Conservation (phyloP, 2,888 invertebrate genomes). For the Hirudinaria manillensis region DNA sequence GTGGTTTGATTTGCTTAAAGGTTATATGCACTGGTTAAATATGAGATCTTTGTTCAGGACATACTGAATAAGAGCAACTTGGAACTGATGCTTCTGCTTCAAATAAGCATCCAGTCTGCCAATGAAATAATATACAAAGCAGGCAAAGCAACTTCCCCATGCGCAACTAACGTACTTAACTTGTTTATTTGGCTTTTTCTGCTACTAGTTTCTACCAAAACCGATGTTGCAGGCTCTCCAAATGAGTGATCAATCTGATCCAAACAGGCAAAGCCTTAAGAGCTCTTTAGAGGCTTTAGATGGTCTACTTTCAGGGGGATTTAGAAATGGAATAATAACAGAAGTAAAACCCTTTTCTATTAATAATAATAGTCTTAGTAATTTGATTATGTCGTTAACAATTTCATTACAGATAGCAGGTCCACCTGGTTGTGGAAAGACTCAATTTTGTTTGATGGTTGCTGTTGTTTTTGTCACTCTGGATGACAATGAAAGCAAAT, state of each 20-base stretch:
- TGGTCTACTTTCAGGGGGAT: conserved; percentile 44
- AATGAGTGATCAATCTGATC: not conserved
- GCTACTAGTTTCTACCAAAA: not conserved
- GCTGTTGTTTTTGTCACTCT: conserved; percentile 35
- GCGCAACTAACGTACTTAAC: conserved; percentile 20
- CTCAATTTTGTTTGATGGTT: conserved; percentile 47
- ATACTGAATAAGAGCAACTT: conserved; percentile 20
- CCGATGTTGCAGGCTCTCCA: conserved; percentile 24
- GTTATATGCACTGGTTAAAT: too few species aligned
- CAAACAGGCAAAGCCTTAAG: conserved; percentile 17
- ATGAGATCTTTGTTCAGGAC: conserved; percentile 28
- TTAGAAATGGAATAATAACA: conserved; percentile 43
- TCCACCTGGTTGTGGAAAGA: conserved; percentile 49
- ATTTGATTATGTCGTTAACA: too few species aligned
- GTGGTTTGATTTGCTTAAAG: too few species aligned
- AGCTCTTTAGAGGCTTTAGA: conserved; percentile 42
- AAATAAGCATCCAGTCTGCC: conserved; percentile 28
- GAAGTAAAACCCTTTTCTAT: conserved; percentile 40
- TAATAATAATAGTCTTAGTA: not conserved
- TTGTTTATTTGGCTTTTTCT: conserved; percentile 16
- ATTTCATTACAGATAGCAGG: conserved; percentile 43
- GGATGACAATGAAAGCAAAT: conserved; percentile 8
- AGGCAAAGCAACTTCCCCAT: conserved; percentile 31
- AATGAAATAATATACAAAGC: conserved; percentile 28
- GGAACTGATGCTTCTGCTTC: conserved; percentile 30